These are phyloP conservation scores for Synergus itoensis DNA, from an alignment of 2,888 invertebrate genomes.

Conservation along the genomic window DNA sequence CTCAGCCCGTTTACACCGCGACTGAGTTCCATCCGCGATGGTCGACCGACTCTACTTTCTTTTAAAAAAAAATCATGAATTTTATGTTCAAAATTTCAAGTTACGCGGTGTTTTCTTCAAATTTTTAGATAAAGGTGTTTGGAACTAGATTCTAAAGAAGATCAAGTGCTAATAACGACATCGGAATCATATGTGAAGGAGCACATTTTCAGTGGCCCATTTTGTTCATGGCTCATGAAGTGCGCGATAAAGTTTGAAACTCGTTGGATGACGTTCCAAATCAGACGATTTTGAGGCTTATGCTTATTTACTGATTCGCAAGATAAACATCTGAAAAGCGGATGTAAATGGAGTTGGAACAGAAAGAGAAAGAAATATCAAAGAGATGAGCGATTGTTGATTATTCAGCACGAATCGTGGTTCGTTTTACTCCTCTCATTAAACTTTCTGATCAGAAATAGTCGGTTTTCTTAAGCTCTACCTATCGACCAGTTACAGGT, in stretches of 20 bases:
- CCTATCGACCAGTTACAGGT: constrained; percentile 5
- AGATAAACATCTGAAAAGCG: not conserved
- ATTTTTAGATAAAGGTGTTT: not conserved
- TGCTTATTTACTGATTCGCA: not conserved
- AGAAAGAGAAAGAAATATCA: not conserved
- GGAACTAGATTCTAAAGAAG: not conserved
- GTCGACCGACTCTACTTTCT: constrained; percentile 16
- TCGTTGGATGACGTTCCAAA: too few species aligned
- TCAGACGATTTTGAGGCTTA: too few species aligned
- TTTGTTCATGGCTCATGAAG: too few species aligned
- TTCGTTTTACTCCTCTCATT: not conserved
- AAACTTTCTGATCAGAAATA: constrained; percentile 10
- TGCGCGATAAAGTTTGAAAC: too few species aligned
- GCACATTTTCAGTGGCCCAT: too few species aligned
- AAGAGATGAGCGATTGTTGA: constrained; percentile 21
- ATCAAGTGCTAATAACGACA: not conserved
- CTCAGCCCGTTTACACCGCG: constrained; percentile 49
- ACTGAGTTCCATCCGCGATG: constrained; percentile 42
- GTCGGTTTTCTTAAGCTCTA: constrained; percentile 24
- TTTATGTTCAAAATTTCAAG: not conserved
- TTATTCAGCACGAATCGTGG: constrained; percentile 15
- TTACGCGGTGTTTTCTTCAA: not conserved
- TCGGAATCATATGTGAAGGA: too few species aligned
- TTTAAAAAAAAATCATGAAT: not conserved
- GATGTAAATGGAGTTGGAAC: not conserved